Base-by-base conservation (phyloP, 2,113 vertebrate genomes). In the Sturnus vulgaris region DNA sequence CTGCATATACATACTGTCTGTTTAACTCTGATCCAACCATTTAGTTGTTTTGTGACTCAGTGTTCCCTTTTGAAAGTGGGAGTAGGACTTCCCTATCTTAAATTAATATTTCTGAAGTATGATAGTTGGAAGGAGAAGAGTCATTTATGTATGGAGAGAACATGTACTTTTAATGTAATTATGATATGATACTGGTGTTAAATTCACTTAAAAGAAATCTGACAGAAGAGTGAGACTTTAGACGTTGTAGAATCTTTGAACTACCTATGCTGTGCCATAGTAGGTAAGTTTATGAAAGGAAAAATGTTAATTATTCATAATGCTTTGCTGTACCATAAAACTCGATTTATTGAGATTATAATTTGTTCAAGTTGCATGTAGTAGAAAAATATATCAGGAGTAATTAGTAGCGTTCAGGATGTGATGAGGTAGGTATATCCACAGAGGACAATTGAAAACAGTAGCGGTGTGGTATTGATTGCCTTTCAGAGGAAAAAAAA, bases 391-490 rank as follows among this genome's bases (percentile, higher is more conserved):
- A 93, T 92, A 96, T 97, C 93, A 97, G 70, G 86, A 96, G 84
- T 97, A 97, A 97, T 98, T 97, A 98, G 97, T 98, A 97, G 96
- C 96, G 84, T 95, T 97, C 86, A 95, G 96, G 95, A 96, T 95
- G 86, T 79, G 91, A 90, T 97, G 96, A 95, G 72, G 90, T 97
- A 91, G 93, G 94, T 95, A 70, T 96, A 94, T 91, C 95, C 97
- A 95, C 94, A 95, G 91, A 97, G 94, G 86, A 96, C 92, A 97
- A 93, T 95, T 91, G 93, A 90, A 97, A 97, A 95, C 97, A 93
- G 87, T 94, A 97, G 92, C 49, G 1, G 40, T 96, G 79, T 92
- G 49, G 59, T 96, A 98, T 91, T 95, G 95, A 97, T 98, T 86
- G 92, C 95, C 93, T 98, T 98, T 98, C 97, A 97, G 88, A 96